Evolutionary conservation across 2,113 vertebrate species (phyloP).

Genomic region (Pardalotus punctatus): DNA sequence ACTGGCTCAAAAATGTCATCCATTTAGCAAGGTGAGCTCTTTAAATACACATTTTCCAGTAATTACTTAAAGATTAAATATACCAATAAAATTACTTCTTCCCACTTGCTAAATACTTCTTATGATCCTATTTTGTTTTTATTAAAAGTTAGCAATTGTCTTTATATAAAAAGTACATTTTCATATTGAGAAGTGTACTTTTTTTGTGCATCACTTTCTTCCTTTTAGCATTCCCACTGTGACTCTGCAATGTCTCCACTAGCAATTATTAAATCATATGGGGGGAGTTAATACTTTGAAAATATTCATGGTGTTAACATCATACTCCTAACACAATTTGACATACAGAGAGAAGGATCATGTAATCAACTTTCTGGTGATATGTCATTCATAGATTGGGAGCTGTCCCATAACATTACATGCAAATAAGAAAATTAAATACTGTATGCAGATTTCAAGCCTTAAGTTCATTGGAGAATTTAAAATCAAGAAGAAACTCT

Average conservation of each 20-base stretch:
- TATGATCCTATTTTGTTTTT: background rate
- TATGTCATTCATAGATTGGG: background rate
- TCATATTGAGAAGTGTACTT: background rate
- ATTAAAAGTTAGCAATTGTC: background rate
- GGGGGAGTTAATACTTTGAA: background rate
- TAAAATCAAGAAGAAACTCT: background rate
- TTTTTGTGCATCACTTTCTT: background rate
- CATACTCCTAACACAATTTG: background rate
- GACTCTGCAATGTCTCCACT: background rate
- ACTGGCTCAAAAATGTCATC: background rate
- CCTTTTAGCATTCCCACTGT: background rate
- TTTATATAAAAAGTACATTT: background rate
- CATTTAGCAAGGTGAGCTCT: background rate
- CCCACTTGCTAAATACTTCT: background rate
- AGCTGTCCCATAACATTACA: background rate
- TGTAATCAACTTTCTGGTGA: background rate
- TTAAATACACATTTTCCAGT: background rate
- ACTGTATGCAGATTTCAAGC: background rate
- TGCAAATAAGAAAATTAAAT: background rate
- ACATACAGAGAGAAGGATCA: background rate
- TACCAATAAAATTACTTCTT: background rate
- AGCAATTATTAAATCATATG: background rate
- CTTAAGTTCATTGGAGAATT: background rate
- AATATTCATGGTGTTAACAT: background rate
- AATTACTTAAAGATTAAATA: background rate